Evolutionary conservation across 2,113 vertebrate species (phyloP).

Genomic region (Pollimyrus isidori): DNA sequence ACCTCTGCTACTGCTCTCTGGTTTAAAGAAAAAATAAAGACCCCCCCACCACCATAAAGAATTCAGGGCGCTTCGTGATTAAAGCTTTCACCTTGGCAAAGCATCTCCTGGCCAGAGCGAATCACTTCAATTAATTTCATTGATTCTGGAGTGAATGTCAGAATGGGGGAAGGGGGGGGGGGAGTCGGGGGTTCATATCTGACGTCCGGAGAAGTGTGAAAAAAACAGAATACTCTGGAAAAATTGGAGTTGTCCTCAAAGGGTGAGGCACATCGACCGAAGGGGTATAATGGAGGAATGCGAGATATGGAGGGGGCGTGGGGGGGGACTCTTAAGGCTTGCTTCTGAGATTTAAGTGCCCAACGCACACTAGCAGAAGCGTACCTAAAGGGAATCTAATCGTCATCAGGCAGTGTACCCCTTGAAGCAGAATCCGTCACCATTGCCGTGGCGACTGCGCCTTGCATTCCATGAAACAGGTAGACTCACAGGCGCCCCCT

Average conservation of each 20-base stretch:
- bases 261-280: background rate
- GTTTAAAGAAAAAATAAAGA: conserved; percentile 19
- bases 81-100: conserved; percentile 60
- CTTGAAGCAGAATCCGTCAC: background rate
- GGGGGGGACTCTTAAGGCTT: background rate
- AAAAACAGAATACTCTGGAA: background rate
- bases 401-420: background rate
- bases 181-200: background rate
- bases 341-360: background rate
- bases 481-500: background rate
- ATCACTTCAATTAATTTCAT: conserved; percentile 59
- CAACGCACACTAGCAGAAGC: background rate
- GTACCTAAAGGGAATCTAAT: background rate
- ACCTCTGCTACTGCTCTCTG: background rate
- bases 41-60: conserved; percentile 52
- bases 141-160: conserved; percentile 6
- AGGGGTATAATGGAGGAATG: background rate
- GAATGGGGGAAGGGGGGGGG: background rate
- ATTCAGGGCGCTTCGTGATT: conserved; percentile 62
- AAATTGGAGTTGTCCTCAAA: background rate
- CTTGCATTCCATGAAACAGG: background rate
- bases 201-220: background rate
- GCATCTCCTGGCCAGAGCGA: conserved; percentile 34
- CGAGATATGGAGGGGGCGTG: background rate
- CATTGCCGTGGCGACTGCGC: background rate